Base-by-base conservation (phyloP, 2,888 invertebrate species). In the Acronicta psi region DNA sequence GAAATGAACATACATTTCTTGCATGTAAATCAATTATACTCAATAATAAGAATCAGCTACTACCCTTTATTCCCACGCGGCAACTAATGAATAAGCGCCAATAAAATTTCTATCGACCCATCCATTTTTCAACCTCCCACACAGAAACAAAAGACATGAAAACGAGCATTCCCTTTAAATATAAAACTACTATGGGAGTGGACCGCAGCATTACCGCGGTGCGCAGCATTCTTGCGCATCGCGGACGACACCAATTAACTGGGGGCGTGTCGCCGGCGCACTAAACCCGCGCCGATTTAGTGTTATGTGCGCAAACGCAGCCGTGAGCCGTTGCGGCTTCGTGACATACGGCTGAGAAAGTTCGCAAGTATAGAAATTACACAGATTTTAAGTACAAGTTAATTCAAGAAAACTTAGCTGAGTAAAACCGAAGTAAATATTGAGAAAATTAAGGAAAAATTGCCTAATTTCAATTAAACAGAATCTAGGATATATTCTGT, bases 241-340 rank as follows among this genome's bases (percentile, higher is more conserved):
- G 65, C 66, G 69, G 74, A 81, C 75, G 85, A 80, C 83, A 86
- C 82, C 86, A 88, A 89, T 89, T 88, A 89, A 80, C 85, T 57
- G 66, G 54, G 81, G 84, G 83, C 81, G 84, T 82, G 83, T 79
- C 79, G 80, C 79, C 74, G 71, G 72, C 69, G 80, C 80, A 80
- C 80, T 75, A 71, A 74, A 72, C 75, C 67, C 67, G 72, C 77
- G 70, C 66, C 77, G 82, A 81, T 82, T 86, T 87, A 84, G 78
- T 81, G 79, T 82, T 85, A 84, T 84, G 82, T 78, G 79, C 80
- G 73, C 71, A 58, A 44, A 59, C 61, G 77, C 69, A 67, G 57
- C 66, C 61, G 59, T 64, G 52, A 59, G 41, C 59, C 41, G 23
- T 25, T 52, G 53, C 47, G 29, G 40, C 16, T 43, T n/a, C 25